Evolutionary conservation across 2,797 vertebrate genomes (phyloP).

Genomic region (Limnodromus scolopaceus): DNA sequence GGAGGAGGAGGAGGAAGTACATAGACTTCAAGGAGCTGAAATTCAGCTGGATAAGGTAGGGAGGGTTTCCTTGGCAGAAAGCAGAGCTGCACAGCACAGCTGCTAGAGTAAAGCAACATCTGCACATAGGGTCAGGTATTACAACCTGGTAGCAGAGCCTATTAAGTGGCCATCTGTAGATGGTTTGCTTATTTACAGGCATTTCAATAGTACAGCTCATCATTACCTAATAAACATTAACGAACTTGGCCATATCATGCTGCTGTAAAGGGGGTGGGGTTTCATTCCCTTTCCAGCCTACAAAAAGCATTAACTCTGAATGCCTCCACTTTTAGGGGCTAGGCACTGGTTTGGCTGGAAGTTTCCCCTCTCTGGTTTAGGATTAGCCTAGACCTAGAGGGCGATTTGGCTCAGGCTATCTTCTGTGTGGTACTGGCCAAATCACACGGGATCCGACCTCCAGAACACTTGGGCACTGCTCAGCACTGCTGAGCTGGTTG

Average conservation of each 20-base stretch:
- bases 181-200: constrained; percentile 34
- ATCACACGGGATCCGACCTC: not conserved
- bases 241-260: not conserved
- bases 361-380: not conserved
- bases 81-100: not conserved
- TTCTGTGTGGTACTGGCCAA: not conserved
- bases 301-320: not conserved
- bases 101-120: constrained; percentile 26
- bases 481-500: not conserved
- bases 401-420: not conserved
- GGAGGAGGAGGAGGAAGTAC: not conserved
- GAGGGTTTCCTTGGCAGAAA: not conserved
- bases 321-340: not conserved
- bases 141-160: constrained; percentile 20
- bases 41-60: not conserved
- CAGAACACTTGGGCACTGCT: not conserved
- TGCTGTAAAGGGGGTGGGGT: not conserved
- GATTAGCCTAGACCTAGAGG: not conserved
- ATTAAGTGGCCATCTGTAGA: constrained; percentile 42
- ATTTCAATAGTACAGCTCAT: constrained; percentile 1
- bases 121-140: not conserved
- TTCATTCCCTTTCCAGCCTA: not conserved
- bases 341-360: not conserved
- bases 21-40: not conserved
- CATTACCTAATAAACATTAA: constrained; percentile 46